A percentile compares a stretch with the other conserved stretches of the same genome.
phyloP scores from a whole-genome alignment of 2,888 invertebrate species.

The Blera fallax region DNA sequence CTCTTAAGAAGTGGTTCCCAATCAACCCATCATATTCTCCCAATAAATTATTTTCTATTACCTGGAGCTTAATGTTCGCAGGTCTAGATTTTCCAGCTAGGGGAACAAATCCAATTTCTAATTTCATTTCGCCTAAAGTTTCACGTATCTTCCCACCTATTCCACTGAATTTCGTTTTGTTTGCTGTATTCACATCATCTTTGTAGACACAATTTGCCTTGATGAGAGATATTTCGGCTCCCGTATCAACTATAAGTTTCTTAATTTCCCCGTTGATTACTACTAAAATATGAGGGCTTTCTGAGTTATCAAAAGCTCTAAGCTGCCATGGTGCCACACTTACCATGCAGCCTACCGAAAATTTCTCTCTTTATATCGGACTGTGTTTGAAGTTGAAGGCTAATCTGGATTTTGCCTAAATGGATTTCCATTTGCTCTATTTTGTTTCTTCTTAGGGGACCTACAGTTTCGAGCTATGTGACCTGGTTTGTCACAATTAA shows the following conservation, averaged over 20 bases:
- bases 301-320: too few relatives aligned
- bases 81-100: not conserved
- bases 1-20: not conserved
- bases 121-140: not conserved
- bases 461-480: constrained; percentile 13
- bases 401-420: not conserved
- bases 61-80: not conserved
- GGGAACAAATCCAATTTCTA: not conserved
- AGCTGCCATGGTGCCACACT: too few relatives aligned
- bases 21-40: not conserved
- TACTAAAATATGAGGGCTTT: too few relatives aligned
- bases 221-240: constrained; percentile 12
- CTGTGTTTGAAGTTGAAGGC: not conserved
- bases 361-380: not conserved
- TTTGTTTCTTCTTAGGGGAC: not conserved
- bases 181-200: constrained; percentile 6
- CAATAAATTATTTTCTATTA: constrained; percentile 3
- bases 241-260: constrained; percentile 3
- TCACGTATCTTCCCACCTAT: constrained; percentile 1
- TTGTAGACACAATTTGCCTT: constrained; percentile 22
- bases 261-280: not conserved
- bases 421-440: not conserved
- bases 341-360: constrained; percentile 16
- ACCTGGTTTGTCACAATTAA: constrained; percentile 10
- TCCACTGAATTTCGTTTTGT: constrained; percentile 2